These are phyloP conservation scores for Drosophila sproati DNA, from an alignment of 1,140 invertebrate species.

Conservation along the genomic window DNA sequence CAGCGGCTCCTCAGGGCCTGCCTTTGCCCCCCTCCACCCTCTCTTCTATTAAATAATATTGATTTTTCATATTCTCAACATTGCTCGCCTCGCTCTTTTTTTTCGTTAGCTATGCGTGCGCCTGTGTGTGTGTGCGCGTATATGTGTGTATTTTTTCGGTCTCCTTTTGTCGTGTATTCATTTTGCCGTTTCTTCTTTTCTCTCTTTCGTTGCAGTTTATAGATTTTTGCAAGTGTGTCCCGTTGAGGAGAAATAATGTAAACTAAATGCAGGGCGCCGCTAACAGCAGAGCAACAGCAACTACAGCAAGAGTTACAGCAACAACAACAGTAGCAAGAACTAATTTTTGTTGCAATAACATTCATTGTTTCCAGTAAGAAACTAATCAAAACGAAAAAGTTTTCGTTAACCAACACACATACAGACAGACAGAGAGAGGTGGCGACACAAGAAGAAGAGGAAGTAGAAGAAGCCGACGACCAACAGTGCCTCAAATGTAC, in stretches of 20 bases:
- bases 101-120: conserved; percentile 48
- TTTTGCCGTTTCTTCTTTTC: conserved; percentile 55
- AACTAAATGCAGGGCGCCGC: conserved; percentile 68
- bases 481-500: conserved; percentile 67
- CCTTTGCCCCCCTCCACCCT: conserved; percentile 10
- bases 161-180: conserved; percentile 70
- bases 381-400: conserved; percentile 18
- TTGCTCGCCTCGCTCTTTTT: conserved; percentile 42
- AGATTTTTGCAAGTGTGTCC: conserved; percentile 81
- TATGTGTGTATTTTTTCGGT: conserved; percentile 58
- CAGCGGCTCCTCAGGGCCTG: conserved; percentile 11
- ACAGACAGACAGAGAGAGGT: conserved; percentile 9
- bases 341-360: conserved; percentile 59
- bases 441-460: background rate
- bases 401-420: conserved; percentile 27
- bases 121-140: conserved; percentile 29
- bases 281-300: conserved; percentile 47
- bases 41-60: conserved; percentile 80
- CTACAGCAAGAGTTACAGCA: conserved; percentile 11
- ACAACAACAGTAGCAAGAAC: conserved; percentile 15
- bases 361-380: conserved; percentile 15
- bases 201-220: conserved; percentile 82
- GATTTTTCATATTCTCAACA: conserved; percentile 76
- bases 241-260: conserved; percentile 80
- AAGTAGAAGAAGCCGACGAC: conserved; percentile 37